phyloP scores from a whole-genome alignment of 1,140 invertebrate species.

The Ostrea denselamellosa region DNA sequence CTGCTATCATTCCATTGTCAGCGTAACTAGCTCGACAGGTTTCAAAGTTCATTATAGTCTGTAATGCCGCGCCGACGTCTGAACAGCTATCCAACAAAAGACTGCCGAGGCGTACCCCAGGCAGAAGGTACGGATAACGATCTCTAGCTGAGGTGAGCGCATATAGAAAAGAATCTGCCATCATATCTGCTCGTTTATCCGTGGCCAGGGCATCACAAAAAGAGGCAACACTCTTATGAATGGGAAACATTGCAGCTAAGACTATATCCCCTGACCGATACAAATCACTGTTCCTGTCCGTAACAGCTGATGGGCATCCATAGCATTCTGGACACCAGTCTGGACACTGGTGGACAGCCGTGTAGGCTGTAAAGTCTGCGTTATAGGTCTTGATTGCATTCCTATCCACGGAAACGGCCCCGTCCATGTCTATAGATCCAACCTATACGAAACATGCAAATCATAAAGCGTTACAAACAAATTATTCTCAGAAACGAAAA shows the following conservation, averaged over 20 bases:
- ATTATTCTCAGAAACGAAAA: too few species aligned
- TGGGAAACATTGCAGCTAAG: slow-evolving; percentile 87
- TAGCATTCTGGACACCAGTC: slow-evolving; percentile 62
- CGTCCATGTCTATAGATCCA: slow-evolving; percentile 1
- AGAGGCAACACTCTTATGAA: slow-evolving; percentile 84
- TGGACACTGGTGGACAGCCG: slow-evolving; percentile 48
- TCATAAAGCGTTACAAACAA: not conserved
- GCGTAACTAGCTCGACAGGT: slow-evolving; percentile 53
- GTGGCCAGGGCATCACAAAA: slow-evolving; percentile 81
- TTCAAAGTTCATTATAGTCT: slow-evolving; percentile 67
- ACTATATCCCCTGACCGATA: slow-evolving; percentile 84
- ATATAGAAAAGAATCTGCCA: slow-evolving; percentile 66
- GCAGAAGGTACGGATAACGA: slow-evolving; percentile 62
- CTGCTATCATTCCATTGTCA: slow-evolving; percentile 37
- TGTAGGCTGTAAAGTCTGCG: slow-evolving; percentile 40
- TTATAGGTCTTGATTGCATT: slow-evolving; percentile 56
- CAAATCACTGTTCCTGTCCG: not conserved
- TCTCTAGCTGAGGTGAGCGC: slow-evolving; percentile 60
- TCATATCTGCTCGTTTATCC: slow-evolving; percentile 40
- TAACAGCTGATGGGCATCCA: slow-evolving; percentile 18
- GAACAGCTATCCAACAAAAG: slow-evolving; percentile 69
- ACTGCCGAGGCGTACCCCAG: slow-evolving; percentile 60
- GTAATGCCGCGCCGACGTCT: slow-evolving; percentile 50
- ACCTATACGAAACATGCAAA: slow-evolving; percentile 2
- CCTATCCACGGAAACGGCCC: not conserved